phyloP scores from a whole-genome alignment of 2,113 vertebrate genomes.

The Notothenia rossii region DNA sequence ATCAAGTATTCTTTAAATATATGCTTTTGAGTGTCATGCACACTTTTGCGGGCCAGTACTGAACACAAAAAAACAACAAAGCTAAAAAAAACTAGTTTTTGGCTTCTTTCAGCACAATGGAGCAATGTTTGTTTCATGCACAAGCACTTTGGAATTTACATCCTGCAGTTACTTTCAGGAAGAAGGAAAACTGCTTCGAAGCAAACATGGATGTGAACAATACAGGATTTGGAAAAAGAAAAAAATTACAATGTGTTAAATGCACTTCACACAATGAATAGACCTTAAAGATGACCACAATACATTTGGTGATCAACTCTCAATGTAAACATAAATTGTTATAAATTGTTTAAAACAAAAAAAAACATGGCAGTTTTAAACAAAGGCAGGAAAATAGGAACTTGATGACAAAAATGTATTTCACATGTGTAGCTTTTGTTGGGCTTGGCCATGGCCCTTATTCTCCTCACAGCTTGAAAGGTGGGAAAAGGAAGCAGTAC shows the following conservation, averaged over 20 bases:
- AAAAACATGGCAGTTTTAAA: not conserved
- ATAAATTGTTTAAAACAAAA: not conserved
- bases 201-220: not conserved
- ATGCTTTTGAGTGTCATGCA: not conserved
- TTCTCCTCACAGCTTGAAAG: conserved; percentile 9
- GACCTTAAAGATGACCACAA: not conserved
- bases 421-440: not conserved
- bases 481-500: conserved; percentile 24
- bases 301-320: not conserved
- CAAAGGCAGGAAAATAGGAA: not conserved
- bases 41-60: not conserved
- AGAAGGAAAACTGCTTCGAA: not conserved
- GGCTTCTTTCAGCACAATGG: not conserved
- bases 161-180: not conserved
- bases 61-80: not conserved
- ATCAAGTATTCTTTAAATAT: not conserved
- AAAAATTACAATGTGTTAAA: too few species aligned
- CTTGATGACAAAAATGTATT: not conserved
- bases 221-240: not conserved
- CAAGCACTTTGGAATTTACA: not conserved
- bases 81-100: not conserved
- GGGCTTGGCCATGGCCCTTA: not conserved
- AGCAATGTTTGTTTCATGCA: not conserved
- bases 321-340: not conserved
- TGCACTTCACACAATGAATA: too few species aligned